Percentiles rank a stretch among this genome's conserved stretches.
phyloP scores from a whole-genome alignment of 2,888 invertebrate genomes.

The Aphrophora alni region DNA sequence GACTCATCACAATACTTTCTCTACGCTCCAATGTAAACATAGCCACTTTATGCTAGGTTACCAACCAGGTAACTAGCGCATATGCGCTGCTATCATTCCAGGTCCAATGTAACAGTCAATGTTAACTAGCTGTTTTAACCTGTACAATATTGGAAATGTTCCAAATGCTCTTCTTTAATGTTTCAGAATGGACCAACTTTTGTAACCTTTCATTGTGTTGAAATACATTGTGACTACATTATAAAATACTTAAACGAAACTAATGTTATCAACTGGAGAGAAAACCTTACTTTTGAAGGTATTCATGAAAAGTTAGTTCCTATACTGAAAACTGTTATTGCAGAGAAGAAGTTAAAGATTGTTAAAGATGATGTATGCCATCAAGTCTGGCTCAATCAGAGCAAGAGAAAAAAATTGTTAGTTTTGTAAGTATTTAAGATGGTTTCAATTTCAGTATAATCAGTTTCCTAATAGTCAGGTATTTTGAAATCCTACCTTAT shows the following conservation, averaged over 20 bases:
- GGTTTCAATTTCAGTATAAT: no score
- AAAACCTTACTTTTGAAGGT: constrained; percentile 16
- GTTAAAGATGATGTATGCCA: constrained; percentile 7
- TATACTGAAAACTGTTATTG: neutral
- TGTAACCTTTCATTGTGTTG: constrained; percentile 21
- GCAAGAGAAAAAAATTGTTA: neutral
- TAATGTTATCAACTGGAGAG: neutral
- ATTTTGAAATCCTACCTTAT: no score
- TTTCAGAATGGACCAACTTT: constrained; percentile 26
- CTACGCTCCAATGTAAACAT: no score
- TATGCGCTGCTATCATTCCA: no score
- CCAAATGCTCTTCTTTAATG: neutral
- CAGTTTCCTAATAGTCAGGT: no score
- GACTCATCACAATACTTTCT: no score
- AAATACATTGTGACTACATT: constrained; percentile 4
- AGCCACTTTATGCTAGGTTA: no score
- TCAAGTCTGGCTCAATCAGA: constrained; percentile 15
- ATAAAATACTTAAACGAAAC: neutral
- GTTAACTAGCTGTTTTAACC: no score
- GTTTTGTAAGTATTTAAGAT: neutral
- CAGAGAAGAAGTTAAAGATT: constrained; percentile 17
- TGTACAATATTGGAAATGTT: no score
- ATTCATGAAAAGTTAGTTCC: constrained; percentile 30
- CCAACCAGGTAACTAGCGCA: no score
- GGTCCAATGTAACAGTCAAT: no score